Conservation (phyloP, 1,140 invertebrate genomes). For the Steinernema khuongi region DNA sequence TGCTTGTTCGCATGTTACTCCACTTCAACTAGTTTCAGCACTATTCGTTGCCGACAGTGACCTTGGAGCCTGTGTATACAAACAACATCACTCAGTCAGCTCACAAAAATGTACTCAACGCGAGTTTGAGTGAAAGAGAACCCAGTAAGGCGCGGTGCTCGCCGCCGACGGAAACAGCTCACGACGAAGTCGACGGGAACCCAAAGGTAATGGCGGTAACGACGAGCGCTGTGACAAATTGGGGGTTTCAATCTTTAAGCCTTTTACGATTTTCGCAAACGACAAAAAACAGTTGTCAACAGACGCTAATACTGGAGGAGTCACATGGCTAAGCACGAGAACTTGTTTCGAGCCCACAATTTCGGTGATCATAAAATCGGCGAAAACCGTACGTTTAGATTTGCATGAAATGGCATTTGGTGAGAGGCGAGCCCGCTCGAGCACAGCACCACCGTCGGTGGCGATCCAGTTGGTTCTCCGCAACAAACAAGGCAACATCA, state of each 20-base stretch:
- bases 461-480: neutral
- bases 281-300: neutral
- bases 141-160: neutral
- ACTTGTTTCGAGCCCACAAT: neutral
- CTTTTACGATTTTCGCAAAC: neutral
- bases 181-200: neutral
- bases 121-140: neutral
- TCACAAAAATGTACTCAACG: neutral
- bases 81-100: neutral
- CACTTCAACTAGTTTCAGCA: constrained; percentile 5
- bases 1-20: constrained; percentile 1
- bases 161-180: neutral
- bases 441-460: neutral
- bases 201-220: neutral
- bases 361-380: neutral
- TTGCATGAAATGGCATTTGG: constrained; percentile 12
- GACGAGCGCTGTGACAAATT: too few species aligned
- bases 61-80: constrained; percentile 6
- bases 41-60: neutral
- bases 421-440: neutral
- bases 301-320: neutral
- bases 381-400: neutral
- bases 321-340: neutral
- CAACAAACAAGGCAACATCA: neutral
- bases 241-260: neutral